These are phyloP conservation scores for Netelia virgata DNA, from an alignment of 2,888 invertebrate species.

Conservation along the genomic window DNA sequence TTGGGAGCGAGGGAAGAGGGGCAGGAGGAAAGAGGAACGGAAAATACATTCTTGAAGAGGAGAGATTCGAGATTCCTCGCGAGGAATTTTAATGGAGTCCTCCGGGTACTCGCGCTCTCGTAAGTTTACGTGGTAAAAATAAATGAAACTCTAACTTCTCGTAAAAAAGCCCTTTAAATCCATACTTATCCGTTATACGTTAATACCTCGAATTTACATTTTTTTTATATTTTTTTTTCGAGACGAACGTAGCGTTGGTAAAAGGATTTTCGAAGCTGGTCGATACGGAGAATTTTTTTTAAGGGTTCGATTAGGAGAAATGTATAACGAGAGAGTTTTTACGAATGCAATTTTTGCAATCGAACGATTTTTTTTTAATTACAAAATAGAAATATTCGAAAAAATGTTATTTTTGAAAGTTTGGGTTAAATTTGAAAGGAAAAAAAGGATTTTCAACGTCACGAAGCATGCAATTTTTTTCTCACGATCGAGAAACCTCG, in stretches of 20 bases:
- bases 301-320: too few relatives aligned
- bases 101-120: background rate
- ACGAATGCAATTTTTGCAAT: too few relatives aligned
- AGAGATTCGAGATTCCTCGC: slow-evolving; percentile 11
- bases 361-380: too few relatives aligned
- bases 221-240: too few relatives aligned
- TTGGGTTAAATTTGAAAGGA: background rate
- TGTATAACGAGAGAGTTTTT: too few relatives aligned
- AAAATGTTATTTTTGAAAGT: background rate
- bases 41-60: slow-evolving; percentile 33
- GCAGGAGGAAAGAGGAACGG: background rate
- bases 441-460: background rate
- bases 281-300: too few relatives aligned
- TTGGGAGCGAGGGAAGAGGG: background rate
- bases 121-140: background rate
- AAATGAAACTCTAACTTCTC: background rate
- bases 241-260: too few relatives aligned
- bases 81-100: slow-evolving; percentile 58
- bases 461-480: background rate
- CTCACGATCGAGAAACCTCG: background rate
- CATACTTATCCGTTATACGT: too few relatives aligned
- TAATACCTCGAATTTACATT: too few relatives aligned
- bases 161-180: too few relatives aligned
- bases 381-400: background rate
- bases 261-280: too few relatives aligned